Conservation (phyloP, 2,113 vertebrate species). For the Gallinago undulata region DNA sequence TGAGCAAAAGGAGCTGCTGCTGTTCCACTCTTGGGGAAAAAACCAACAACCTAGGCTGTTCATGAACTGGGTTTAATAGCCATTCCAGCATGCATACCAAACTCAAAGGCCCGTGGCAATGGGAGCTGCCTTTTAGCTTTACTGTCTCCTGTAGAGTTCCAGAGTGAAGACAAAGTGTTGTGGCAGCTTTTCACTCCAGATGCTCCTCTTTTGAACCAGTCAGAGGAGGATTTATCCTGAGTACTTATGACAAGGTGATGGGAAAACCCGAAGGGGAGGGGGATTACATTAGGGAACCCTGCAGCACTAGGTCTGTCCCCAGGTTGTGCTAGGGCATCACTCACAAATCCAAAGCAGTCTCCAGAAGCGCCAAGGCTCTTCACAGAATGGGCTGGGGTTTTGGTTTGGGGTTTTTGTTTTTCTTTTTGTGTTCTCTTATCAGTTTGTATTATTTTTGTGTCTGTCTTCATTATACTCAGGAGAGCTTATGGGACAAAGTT, state of each 20-base stretch:
- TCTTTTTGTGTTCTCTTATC: not conserved
- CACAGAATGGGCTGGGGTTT: not conserved
- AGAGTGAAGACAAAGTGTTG: not conserved
- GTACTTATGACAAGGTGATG: not conserved
- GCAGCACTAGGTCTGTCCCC: not conserved
- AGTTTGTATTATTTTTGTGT: conserved; percentile 50
- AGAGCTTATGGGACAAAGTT: conserved; percentile 30
- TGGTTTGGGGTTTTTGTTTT: not conserved
- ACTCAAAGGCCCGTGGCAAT: conserved; percentile 10
- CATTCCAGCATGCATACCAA: conserved; percentile 32
- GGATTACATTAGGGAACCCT: not conserved
- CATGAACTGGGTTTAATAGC: conserved; percentile 13
- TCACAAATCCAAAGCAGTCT: conserved; percentile 53
- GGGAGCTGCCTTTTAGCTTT: conserved; percentile 24
- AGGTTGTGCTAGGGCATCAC: not conserved
- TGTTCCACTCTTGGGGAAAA: not conserved
- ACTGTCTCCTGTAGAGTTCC: not conserved
- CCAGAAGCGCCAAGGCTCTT: not conserved
- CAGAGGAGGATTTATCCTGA: conserved; percentile 3
- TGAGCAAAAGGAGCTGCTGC: conserved; percentile 7
- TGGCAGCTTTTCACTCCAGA: not conserved
- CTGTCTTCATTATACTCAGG: conserved; percentile 55
- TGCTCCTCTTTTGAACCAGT: not conserved
- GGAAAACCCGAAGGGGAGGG: not conserved
- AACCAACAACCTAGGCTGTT: not conserved